Conservation (phyloP, 2,888 invertebrate species). For the Rhyacophila evoluta region DNA sequence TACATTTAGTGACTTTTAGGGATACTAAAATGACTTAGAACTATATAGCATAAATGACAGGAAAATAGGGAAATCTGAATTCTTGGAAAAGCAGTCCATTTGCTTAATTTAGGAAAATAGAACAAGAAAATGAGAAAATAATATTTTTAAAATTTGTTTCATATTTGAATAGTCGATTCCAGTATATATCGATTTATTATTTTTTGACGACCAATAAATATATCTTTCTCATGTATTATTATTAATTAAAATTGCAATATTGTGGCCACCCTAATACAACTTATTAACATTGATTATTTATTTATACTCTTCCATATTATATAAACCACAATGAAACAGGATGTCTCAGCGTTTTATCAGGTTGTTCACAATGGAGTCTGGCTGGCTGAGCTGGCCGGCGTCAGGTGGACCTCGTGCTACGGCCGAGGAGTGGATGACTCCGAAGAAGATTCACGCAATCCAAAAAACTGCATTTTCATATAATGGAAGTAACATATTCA, state of each 20-base stretch:
- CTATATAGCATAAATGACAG: no score
- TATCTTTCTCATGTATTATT: no score
- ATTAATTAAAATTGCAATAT: not conserved
- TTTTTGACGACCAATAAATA: no score
- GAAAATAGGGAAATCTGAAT: no score
- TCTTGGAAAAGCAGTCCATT: no score
- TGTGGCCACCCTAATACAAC: not conserved
- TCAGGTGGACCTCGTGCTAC: not conserved
- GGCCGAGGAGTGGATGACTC: not conserved
- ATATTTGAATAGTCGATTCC: no score
- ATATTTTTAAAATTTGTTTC: no score
- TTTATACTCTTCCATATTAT: not conserved
- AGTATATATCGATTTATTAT: no score
- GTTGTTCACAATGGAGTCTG: slow-evolving; percentile 15
- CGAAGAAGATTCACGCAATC: not conserved
- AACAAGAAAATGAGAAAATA: no score
- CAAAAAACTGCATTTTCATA: not conserved
- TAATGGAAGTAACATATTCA: not conserved
- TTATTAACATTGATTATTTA: not conserved
- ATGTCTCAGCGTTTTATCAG: slow-evolving; percentile 22
- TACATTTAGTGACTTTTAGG: no score
- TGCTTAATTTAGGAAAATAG: no score
- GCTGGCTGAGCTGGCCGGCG: slow-evolving; percentile 9
- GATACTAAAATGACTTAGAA: no score
- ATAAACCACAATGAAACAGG: not conserved